Evolutionary conservation across 2,888 invertebrate species (phyloP).

Genomic region (Tuberolachnus salignus): DNA sequence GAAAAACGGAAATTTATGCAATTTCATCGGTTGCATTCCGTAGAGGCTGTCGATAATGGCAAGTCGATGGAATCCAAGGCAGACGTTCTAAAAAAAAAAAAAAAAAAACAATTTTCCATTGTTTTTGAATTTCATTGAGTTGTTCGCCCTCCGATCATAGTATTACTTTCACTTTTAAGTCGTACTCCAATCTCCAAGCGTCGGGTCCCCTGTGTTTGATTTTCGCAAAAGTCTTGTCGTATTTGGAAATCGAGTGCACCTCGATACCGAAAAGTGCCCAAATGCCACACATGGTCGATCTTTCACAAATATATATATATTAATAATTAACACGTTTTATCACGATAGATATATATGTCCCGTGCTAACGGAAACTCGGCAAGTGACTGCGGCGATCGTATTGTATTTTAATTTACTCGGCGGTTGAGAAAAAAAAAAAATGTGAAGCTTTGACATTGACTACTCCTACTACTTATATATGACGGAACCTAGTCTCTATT

Average conservation of each 20-base stretch:
- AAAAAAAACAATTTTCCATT: neutral
- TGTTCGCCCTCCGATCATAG: too few relatives aligned
- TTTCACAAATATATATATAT: neutral
- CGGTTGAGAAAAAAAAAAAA: constrained; percentile 2
- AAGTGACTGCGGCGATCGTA: neutral
- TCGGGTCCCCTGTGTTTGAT: constrained; percentile 77
- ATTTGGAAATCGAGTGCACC: constrained; percentile 65
- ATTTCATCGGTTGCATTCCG: constrained; percentile 80
- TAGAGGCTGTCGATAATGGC: constrained; percentile 74
- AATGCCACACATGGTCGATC: constrained; percentile 75
- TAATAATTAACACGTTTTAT: too few relatives aligned
- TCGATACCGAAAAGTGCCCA: constrained; percentile 76
- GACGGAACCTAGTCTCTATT: too few relatives aligned
- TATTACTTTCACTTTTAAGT: constrained; percentile 68
- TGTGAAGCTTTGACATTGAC: constrained; percentile 45
- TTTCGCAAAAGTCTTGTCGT: constrained; percentile 70
- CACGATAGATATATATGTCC: neutral
- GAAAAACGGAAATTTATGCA: constrained; percentile 71
- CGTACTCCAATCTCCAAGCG: constrained; percentile 76
- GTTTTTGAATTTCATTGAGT: neutral
- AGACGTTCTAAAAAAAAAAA: constrained; percentile 65
- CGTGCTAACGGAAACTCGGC: constrained; percentile 14
- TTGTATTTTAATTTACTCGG: constrained; percentile 19
- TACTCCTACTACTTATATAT: neutral
- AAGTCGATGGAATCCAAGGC: constrained; percentile 74